phyloP scores from a whole-genome alignment of 2,113 vertebrate genomes.

The Scomber japonicus region DNA sequence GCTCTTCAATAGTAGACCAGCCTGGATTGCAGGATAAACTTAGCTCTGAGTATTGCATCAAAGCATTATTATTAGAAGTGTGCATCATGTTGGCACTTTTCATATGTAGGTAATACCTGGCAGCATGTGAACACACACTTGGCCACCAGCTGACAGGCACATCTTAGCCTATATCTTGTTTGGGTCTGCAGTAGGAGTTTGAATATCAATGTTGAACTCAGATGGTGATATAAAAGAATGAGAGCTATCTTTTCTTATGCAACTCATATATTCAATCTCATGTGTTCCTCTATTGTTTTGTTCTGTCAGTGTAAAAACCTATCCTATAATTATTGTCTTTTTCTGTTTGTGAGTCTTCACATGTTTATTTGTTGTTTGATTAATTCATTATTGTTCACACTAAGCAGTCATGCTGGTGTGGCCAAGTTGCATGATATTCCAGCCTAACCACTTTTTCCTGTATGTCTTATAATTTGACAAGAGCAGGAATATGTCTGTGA shows the following conservation, averaged over 20 bases:
- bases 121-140: too few relatives aligned
- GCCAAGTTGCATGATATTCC: conserved; percentile 26
- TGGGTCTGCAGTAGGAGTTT: not conserved
- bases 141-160: not conserved
- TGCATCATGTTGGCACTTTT: too few relatives aligned
- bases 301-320: not conserved
- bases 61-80: too few relatives aligned
- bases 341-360: not conserved
- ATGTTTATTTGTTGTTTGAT: not conserved
- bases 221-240: not conserved
- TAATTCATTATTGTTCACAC: not conserved
- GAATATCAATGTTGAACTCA: not conserved
- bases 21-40: too few relatives aligned
- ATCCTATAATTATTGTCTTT: not conserved
- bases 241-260: not conserved
- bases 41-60: too few relatives aligned
- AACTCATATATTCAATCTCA: not conserved
- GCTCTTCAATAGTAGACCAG: too few relatives aligned
- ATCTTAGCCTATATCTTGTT: not conserved
- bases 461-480: conserved; percentile 13
- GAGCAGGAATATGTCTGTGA: not conserved
- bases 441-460: conserved; percentile 27
- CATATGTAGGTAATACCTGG: too few relatives aligned
- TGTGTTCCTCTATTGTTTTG: not conserved
- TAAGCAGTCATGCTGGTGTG: conserved; percentile 8